Percentiles rank a stretch among this genome's conserved stretches.
These are phyloP conservation scores for Brenthis hecate DNA, from an alignment of 2,888 invertebrate genomes.

Conservation along the genomic window DNA sequence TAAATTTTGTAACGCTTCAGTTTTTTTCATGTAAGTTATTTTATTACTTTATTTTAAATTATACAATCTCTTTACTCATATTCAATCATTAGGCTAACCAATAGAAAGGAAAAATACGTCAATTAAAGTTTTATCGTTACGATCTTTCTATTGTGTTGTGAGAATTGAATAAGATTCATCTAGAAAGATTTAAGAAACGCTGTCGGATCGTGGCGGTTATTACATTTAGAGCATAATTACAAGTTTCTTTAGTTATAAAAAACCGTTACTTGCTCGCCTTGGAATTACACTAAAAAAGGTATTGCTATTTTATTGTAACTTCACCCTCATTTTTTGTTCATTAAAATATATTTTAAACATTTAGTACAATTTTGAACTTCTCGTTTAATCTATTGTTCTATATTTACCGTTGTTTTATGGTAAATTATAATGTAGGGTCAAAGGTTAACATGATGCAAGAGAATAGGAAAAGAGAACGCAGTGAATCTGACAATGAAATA, in stretches of 20 bases:
- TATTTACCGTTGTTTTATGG: slow-evolving; percentile 18
- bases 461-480: slow-evolving; percentile 61
- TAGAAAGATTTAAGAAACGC: slow-evolving; percentile 25
- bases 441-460: slow-evolving; percentile 47
- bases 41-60: background rate
- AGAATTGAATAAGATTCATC: slow-evolving; percentile 32
- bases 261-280: slow-evolving; percentile 4
- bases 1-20: slow-evolving; percentile 25
- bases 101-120: too few species aligned
- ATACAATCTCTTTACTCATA: too few species aligned
- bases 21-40: slow-evolving; percentile 37
- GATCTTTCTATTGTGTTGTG: slow-evolving; percentile 10
- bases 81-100: too few species aligned
- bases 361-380: background rate
- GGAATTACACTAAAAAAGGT: background rate
- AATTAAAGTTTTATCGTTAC: background rate
- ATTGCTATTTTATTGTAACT: background rate
- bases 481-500: slow-evolving; percentile 59
- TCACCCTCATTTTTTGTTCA: background rate
- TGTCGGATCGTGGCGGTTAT: slow-evolving; percentile 1
- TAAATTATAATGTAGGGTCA: slow-evolving; percentile 36
- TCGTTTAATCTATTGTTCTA: background rate
- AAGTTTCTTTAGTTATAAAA: background rate
- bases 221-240: background rate
- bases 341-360: background rate